Conservation (phyloP, 1,140 invertebrate species). For the Bathynomus jamesi region DNA sequence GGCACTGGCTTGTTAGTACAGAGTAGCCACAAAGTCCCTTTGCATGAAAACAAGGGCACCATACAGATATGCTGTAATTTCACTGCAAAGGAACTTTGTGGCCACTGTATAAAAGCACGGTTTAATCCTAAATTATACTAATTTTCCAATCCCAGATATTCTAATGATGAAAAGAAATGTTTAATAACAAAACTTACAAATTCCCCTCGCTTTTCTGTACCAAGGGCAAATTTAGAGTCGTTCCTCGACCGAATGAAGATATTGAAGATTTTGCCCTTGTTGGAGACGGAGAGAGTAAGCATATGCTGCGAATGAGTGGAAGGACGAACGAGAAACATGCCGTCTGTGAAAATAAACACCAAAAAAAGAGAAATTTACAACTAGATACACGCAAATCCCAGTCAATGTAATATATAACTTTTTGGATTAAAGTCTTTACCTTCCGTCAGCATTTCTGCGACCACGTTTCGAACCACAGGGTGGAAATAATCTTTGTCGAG, state of each 20-base stretch:
- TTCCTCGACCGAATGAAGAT: background rate
- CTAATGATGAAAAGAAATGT: too few relatives aligned
- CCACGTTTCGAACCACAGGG: background rate
- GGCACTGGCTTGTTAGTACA: too few relatives aligned
- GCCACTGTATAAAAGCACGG: too few relatives aligned
- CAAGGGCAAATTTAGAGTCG: background rate
- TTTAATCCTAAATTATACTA: too few relatives aligned
- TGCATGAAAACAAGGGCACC: too few relatives aligned
- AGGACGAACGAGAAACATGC: background rate
- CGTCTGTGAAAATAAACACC: background rate
- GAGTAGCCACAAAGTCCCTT: too few relatives aligned
- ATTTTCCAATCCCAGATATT: too few relatives aligned
- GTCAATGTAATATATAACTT: too few relatives aligned
- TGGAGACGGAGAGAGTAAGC: background rate
- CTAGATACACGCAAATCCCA: too few relatives aligned
- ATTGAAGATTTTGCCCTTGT: background rate
- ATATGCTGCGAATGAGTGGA: background rate
- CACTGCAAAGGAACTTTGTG: too few relatives aligned
- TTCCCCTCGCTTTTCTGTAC: background rate
- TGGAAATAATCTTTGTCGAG: background rate
- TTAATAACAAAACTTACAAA: background rate
- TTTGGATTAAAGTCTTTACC: background rate
- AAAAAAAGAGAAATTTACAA: too few relatives aligned
- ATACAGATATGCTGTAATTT: too few relatives aligned
- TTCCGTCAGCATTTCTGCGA: background rate